These are phyloP conservation scores for Plodia interpunctella DNA, from an alignment of 1,140 invertebrate species.

Conservation along the genomic window DNA sequence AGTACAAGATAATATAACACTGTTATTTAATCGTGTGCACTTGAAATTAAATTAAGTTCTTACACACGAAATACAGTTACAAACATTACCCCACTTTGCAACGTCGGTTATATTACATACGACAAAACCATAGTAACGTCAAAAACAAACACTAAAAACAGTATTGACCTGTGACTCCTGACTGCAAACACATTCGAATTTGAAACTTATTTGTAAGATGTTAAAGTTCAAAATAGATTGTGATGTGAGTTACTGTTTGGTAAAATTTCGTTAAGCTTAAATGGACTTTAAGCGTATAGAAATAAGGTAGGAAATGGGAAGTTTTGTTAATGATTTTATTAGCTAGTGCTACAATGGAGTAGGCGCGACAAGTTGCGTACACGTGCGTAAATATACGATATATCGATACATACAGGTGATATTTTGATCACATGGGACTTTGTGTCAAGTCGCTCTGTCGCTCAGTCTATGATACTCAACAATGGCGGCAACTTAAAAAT, in stretches of 20 bases:
- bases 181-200: background rate
- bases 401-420: too few relatives aligned
- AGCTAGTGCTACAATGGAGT: too few relatives aligned
- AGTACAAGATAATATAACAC: too few relatives aligned
- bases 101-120: background rate
- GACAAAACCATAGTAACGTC: background rate
- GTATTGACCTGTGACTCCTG: background rate
- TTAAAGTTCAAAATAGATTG: background rate
- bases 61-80: background rate
- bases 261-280: background rate
- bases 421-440: too few relatives aligned
- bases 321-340: too few relatives aligned
- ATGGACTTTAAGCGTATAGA: too few relatives aligned
- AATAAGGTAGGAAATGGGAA: too few relatives aligned
- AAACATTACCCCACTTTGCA: constrained; percentile 2
- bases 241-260: background rate
- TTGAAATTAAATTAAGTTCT: background rate
- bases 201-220: background rate
- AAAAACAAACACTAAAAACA: constrained; percentile 6
- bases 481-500: too few relatives aligned
- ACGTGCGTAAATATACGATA: too few relatives aligned
- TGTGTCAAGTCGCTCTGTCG: too few relatives aligned
- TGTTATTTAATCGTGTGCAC: background rate
- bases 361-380: too few relatives aligned
- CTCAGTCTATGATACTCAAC: too few relatives aligned